Evolutionary conservation across 2,113 vertebrate species (phyloP).

Genomic region (Erpornis zantholeuca): DNA sequence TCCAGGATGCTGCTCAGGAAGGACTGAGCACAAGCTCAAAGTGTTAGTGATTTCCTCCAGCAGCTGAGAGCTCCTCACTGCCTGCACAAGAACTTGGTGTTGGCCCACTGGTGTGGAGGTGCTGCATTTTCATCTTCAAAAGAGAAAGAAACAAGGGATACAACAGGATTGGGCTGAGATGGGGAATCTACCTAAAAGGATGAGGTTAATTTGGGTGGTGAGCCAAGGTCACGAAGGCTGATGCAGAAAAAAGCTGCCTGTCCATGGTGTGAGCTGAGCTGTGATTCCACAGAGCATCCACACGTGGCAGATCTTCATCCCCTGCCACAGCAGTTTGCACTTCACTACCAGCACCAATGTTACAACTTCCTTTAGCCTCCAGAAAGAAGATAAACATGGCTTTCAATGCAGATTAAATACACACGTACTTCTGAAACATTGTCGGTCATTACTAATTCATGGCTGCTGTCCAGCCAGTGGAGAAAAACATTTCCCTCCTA

Average conservation of each 20-base stretch:
- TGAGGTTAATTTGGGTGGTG: not conserved
- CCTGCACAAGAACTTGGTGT: fast-evolving
- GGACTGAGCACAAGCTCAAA: not conserved
- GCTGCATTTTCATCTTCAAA: not conserved
- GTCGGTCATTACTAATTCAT: not conserved
- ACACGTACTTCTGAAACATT: not conserved
- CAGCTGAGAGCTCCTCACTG: not conserved
- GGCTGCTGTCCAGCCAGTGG: not conserved
- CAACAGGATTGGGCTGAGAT: fast-evolving
- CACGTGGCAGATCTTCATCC: not conserved
- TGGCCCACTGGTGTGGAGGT: not conserved
- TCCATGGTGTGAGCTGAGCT: fast-evolving
- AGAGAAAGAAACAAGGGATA: not conserved
- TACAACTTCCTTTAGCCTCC: not conserved
- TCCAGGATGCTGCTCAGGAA: not conserved
- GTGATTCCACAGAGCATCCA: not conserved
- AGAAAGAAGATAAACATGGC: not conserved
- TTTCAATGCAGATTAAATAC: slow-evolving; percentile 19
- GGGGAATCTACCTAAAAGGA: not conserved
- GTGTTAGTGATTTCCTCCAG: not conserved
- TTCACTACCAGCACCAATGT: not conserved
- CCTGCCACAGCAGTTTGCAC: not conserved
- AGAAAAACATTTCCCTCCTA: slow-evolving; percentile 21
- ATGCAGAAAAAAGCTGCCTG: not conserved
- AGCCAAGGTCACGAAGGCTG: not conserved